Evolutionary conservation across 1,140 invertebrate species (phyloP).

Genomic region (Caligus rogercresseyi): DNA sequence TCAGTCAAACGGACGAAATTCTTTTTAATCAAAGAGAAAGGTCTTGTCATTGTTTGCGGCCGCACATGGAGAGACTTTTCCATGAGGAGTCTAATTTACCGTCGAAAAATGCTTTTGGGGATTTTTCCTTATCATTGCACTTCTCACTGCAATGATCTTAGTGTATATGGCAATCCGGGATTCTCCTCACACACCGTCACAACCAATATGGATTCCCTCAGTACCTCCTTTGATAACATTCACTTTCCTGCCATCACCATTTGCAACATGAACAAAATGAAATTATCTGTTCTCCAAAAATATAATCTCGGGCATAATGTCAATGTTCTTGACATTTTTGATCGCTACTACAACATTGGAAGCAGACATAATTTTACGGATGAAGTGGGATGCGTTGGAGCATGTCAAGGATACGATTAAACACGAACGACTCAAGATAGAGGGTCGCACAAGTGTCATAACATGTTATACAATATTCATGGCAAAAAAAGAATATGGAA

Average conservation of each 20-base stretch:
- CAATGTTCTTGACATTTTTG: constrained; percentile 21
- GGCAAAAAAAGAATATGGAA: background rate
- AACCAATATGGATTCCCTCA: constrained; percentile 15
- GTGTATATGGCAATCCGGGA: constrained; percentile 1
- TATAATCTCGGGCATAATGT: constrained; percentile 11
- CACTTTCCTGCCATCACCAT: constrained; percentile 26
- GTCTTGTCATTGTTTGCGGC: too few species aligned
- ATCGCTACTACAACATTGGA: constrained; percentile 20
- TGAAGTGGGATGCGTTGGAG: constrained; percentile 6
- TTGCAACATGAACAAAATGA: constrained; percentile 24
- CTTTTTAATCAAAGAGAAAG: too few species aligned
- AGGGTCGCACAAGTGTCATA: constrained; percentile 11
- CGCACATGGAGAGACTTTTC: background rate
- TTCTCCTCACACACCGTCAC: constrained; percentile 13
- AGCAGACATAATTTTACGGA: constrained; percentile 1
- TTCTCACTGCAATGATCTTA: constrained; percentile 2
- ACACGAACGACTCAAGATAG: background rate
- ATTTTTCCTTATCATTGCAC: background rate
- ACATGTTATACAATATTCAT: constrained; percentile 8
- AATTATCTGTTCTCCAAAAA: constrained; percentile 21
- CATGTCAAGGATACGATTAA: background rate
- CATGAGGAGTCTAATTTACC: background rate
- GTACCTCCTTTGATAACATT: constrained; percentile 21
- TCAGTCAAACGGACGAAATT: too few species aligned
- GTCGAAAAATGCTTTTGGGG: constrained; percentile 4